A percentile compares a stretch with the other conserved stretches of the same genome.
Conservation (phyloP, 2,113 vertebrate genomes). For the Etheostoma spectabile region DNA sequence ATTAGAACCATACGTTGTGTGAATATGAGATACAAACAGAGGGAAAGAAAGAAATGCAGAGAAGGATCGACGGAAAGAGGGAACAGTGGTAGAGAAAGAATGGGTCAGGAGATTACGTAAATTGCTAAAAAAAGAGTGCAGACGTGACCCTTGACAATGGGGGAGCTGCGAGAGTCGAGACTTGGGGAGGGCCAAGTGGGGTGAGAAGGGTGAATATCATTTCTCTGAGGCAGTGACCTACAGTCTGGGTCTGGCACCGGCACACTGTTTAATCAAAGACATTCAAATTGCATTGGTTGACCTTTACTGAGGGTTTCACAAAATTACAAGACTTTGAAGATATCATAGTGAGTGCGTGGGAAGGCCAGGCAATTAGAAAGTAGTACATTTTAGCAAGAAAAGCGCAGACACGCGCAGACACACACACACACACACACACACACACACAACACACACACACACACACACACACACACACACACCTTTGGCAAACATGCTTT, state of each 20-base stretch:
- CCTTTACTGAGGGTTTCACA: slow-evolving; percentile 70
- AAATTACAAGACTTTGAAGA: slow-evolving; percentile 67
- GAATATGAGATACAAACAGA: slow-evolving; percentile 49
- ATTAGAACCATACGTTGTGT: not conserved
- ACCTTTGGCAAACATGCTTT: not conserved
- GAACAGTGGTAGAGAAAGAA: slow-evolving; percentile 1
- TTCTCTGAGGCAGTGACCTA: slow-evolving; percentile 73
- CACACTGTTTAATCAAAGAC: slow-evolving; percentile 76
- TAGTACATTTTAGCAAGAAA: not conserved
- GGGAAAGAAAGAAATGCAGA: slow-evolving; percentile 17
- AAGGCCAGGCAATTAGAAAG: slow-evolving; percentile 40
- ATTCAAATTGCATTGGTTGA: slow-evolving; percentile 76
- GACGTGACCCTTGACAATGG: slow-evolving; percentile 47
- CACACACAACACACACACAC: too few species aligned
- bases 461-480: not conserved
- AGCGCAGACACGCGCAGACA: not conserved
- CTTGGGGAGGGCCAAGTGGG: slow-evolving; percentile 47
- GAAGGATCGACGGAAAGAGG: slow-evolving; percentile 10
- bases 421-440: too few species aligned
- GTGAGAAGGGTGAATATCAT: slow-evolving; percentile 59
- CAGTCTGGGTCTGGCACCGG: slow-evolving; percentile 55
- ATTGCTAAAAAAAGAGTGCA: slow-evolving; percentile 37
- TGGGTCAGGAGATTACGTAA: slow-evolving; percentile 38
- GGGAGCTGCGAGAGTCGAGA: slow-evolving; percentile 21
- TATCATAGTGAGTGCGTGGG: slow-evolving; percentile 28